Base-by-base conservation (phyloP, 2,888 invertebrate species). In the Entomobrya proxima region DNA sequence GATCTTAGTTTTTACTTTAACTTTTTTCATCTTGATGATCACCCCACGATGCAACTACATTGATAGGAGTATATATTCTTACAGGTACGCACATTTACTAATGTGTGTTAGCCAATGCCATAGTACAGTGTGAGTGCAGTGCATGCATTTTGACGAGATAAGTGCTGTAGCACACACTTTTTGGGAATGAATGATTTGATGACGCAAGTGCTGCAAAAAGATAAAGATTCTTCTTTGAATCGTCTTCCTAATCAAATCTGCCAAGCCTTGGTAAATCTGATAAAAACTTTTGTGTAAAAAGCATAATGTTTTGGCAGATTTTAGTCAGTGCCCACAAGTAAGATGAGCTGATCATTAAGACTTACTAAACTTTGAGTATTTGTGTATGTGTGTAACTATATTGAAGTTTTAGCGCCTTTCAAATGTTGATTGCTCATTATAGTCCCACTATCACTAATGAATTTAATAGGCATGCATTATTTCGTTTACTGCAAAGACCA, bases 21-120 rank as follows among this genome's bases (percentile, higher is more conserved):
- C 11, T 11, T 67, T 67, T 61, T 61, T 67, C 37, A 18, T 67
- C 3, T 4, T 47, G 47, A 47, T 61, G 61, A 61, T 30, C n/a
- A 61, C 18, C 30, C 27, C 58, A 58, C 58, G 58, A 58, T 30
- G 27, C 27, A 2, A 3, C 61, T 35, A n/a, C 13, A 35, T n/a
- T 61, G 3, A n/a, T 32, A 11, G 1, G n/a, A n/a, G n/a, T n/a
- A 21, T 40, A 21, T 27, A 9, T 21, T 11, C 13, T 67, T 21
- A 37, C 67, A 67, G 40, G 35, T 67, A 67, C 67, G 15, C 35
- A 37, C 21, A 47, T 27, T 24, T n/a, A 32, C 32, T 18, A 75
- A 75, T 75, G 75, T 75, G 37, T 75, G 75, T 75, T 55, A 75
- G 75, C 7, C 2, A 37, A 75, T 75, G 52, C 55, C 55, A 75